phyloP scores from a whole-genome alignment of 2,797 vertebrate species.

The Macropodus opercularis region DNA sequence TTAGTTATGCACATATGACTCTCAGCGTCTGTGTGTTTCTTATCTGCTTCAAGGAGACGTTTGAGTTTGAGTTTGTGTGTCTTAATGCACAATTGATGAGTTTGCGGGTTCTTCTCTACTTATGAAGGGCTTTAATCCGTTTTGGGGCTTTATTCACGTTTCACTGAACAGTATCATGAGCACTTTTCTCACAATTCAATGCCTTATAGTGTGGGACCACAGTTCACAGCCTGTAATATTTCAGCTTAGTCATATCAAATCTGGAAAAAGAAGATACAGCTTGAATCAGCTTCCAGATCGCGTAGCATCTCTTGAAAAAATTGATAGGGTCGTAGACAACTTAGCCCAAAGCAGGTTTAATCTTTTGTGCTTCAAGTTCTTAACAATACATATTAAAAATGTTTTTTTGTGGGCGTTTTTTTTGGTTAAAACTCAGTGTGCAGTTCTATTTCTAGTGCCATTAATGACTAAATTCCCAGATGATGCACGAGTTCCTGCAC shows the following conservation, averaged over 20 bases:
- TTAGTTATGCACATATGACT: constrained; percentile 58
- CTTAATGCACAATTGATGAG: constrained; percentile 25
- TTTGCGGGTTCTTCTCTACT: neutral
- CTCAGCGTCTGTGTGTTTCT: constrained; percentile 12
- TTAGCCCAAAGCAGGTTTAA: no score
- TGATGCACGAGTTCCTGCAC: constrained; percentile 7
- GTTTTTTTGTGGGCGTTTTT: no score
- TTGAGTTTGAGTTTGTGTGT: constrained; percentile 1
- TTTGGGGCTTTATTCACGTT: neutral
- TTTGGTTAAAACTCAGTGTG: neutral
- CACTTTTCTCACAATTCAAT: no score
- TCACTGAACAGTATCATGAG: neutral
- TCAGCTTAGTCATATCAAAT: constrained; percentile 7
- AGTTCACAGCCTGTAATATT: no score
- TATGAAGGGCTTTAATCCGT: neutral
- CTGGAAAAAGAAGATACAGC: constrained; percentile 1
- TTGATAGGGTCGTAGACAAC: no score
- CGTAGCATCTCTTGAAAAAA: no score
- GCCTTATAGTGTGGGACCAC: no score
- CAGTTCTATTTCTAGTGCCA: neutral
- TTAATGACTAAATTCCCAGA: neutral
- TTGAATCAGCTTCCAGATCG: constrained; percentile 10
- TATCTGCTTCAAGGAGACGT: neutral
- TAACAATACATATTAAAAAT: no score
- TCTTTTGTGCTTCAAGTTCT: no score